Evolutionary conservation across 2,888 invertebrate genomes (phyloP).

Genomic region (Abscondita cerata): DNA sequence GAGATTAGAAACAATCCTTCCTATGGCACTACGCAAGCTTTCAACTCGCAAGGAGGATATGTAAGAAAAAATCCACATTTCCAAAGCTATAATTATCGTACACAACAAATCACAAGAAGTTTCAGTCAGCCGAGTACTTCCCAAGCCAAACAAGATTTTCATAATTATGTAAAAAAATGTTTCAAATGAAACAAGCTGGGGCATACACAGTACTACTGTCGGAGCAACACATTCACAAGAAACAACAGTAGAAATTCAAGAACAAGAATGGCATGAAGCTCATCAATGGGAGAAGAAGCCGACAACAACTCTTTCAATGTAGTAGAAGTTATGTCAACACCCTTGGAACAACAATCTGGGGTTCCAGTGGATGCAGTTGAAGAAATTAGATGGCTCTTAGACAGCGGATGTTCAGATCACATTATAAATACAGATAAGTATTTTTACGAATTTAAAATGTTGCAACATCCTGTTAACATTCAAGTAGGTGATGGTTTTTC

Average conservation of each 20-base stretch:
- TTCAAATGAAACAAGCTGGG: not conserved
- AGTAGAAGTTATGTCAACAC: not conserved
- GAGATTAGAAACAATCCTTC: not conserved
- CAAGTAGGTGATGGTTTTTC: slow-evolving; percentile 25
- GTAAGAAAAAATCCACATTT: not conserved
- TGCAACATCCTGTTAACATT: slow-evolving; percentile 19
- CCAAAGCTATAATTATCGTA: not conserved
- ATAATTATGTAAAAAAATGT: not conserved
- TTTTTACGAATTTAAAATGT: not conserved
- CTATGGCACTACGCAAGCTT: too few relatives aligned
- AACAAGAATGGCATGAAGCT: not conserved
- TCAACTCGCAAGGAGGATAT: too few relatives aligned
- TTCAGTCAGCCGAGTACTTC: slow-evolving; percentile 1
- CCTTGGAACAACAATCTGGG: not conserved
- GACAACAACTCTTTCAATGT: not conserved
- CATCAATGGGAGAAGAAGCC: not conserved
- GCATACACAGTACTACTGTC: not conserved
- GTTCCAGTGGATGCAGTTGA: not conserved
- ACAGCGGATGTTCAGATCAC: slow-evolving; percentile 34
- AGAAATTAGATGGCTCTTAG: slow-evolving; percentile 1
- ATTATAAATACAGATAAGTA: slow-evolving; percentile 34
- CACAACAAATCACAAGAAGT: too few relatives aligned
- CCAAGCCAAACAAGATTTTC: not conserved
- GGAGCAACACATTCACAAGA: not conserved
- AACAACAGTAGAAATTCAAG: not conserved